Evolutionary conservation across 23 tunicate genomes (phyloP).

Genomic region (Trididemnum clinides): DNA sequence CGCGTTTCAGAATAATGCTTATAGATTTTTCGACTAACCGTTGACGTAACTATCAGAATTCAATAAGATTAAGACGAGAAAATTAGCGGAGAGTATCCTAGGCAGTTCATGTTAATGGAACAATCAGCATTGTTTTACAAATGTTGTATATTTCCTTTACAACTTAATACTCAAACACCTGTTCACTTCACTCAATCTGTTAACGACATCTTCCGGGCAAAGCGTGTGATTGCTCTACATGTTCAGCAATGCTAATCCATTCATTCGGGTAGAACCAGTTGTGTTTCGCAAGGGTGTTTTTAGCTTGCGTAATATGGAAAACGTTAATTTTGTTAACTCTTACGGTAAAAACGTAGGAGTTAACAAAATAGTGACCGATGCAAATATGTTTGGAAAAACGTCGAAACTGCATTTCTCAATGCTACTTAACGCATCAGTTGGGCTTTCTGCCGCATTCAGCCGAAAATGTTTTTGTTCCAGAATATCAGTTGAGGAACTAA

Average conservation of each 20-base stretch:
- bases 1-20: too few species aligned
- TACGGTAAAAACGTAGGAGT: neutral
- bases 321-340: neutral
- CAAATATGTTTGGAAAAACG: neutral
- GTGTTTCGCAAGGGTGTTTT: neutral
- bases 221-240: neutral
- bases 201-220: neutral
- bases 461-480: neutral
- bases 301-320: neutral
- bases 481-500: neutral
- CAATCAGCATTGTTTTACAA: too few species aligned
- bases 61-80: too few species aligned
- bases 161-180: too few species aligned
- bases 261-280: neutral
- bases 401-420: neutral
- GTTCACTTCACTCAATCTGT: neutral
- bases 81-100: too few species aligned
- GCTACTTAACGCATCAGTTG: neutral
- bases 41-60: too few species aligned
- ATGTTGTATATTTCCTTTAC: too few species aligned
- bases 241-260: neutral
- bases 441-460: neutral
- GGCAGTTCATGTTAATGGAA: too few species aligned
- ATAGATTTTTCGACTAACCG: too few species aligned
- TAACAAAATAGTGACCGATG: neutral